Evolutionary conservation across 2,113 vertebrate species (phyloP), one percentile per base, ranked within the genome.

Genomic region (Mustela nigripes): DNA sequence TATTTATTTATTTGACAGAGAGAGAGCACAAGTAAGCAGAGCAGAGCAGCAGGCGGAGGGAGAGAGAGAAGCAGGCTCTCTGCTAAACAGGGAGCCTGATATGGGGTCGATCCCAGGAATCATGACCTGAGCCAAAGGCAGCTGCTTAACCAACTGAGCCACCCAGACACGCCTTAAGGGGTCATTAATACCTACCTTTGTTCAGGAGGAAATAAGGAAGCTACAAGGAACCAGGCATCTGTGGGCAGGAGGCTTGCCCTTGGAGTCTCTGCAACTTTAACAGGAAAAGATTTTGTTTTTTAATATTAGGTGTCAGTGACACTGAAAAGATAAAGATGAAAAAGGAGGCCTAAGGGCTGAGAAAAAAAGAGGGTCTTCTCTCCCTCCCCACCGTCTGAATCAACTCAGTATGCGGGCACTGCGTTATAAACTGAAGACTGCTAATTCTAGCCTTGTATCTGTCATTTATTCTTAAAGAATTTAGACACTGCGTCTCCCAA

Each of bases 221-320:
- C 79, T 18, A 36, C 36, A 21, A 65, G 28, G 50, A 31, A 93
- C 96, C 24, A 81, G 15, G 69, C 62, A 19, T 62, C 67, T 62
- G 76, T 92, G 62, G 45, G 16, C 58, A 94, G 96, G 79, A 18
- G 50, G 11, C 58, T 69, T 69, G 21, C 79, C 60, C 4, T 92
- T 94, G 36, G 2, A 0, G 63, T 48, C 62, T 78, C 33, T 92
- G 45, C 93, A 28, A 28, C 96, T 14, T 84, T 97, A 42, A 1
- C 0, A 86, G 78, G 36, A 92, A 31, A 58, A 78, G 31, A 71
- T 95, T 98, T 96, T 97, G 5, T 95, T 83, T 86, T 53, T 56
- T 92, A 89, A 91, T 39, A n/a, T 2, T 1, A 36, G 18, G 31
- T 97, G n/a, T 86, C n/a, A 93, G 22, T 96, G 74, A 90, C 26